Conservation (phyloP, 2,113 vertebrate species). For the Heliornis fulica region DNA sequence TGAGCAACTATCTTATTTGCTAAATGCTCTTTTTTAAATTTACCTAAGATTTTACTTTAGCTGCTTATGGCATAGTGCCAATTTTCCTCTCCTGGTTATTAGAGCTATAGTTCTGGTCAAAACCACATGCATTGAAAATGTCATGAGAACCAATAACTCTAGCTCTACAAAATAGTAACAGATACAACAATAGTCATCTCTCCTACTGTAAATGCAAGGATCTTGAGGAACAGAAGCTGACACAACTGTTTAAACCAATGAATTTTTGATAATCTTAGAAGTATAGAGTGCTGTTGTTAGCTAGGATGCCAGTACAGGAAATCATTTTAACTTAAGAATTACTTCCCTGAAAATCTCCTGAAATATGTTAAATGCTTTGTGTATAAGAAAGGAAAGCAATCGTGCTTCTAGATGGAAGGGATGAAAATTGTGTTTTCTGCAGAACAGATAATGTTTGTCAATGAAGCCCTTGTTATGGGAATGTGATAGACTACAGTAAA, state of each 20-base stretch:
- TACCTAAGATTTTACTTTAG: neutral
- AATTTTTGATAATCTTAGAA: neutral
- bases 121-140: neutral
- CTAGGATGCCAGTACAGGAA: neutral
- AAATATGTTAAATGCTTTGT: neutral
- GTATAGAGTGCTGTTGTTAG: neutral
- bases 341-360: neutral
- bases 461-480: neutral
- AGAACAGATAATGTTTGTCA: neutral
- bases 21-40: neutral
- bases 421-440: neutral
- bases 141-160: neutral
- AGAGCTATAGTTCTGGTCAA: neutral
- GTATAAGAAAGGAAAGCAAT: neutral
- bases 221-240: neutral
- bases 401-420: neutral
- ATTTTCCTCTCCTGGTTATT: neutral
- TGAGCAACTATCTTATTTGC: neutral
- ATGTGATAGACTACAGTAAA: neutral
- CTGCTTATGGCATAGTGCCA: accelerated
- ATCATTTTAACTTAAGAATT: neutral
- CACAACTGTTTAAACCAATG: neutral
- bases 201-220: neutral
- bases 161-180: neutral
- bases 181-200: neutral